Conservation (phyloP, 2,888 invertebrate genomes). For the Argyra leucocephala region DNA sequence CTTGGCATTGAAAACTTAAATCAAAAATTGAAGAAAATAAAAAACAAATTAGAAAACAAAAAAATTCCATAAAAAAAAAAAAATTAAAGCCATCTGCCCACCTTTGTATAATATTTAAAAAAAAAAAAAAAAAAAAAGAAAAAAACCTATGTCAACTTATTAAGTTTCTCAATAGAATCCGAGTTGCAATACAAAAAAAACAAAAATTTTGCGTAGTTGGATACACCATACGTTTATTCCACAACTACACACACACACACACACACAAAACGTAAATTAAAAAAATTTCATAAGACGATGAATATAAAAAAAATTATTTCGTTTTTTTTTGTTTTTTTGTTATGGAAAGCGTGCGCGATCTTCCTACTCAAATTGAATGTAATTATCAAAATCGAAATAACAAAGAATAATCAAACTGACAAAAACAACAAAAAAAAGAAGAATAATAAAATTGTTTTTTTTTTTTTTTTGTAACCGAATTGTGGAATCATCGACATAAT, state of each 20-base stretch:
- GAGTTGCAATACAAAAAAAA: too few species aligned
- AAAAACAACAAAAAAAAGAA: background rate
- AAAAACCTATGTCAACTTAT: background rate
- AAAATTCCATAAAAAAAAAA: background rate
- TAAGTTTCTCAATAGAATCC: too few species aligned
- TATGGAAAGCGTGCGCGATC: background rate
- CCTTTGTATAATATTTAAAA: background rate
- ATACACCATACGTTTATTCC: background rate
- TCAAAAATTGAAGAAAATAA: too few species aligned
- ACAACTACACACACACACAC: too few species aligned
- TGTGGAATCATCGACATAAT: too few species aligned
- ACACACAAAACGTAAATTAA: background rate
- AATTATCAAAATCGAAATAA: background rate
- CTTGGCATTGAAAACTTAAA: conserved; percentile 1
- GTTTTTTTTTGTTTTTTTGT: too few species aligned
- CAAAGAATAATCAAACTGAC: background rate
- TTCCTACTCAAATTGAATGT: background rate
- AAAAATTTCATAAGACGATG: background rate
- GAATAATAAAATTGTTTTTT: background rate
- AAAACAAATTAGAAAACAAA: background rate
- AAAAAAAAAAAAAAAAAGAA: too few species aligned
- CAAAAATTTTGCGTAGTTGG: background rate
- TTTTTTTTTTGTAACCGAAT: background rate
- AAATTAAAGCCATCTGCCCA: background rate
- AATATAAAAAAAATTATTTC: background rate